Evolutionary conservation across 2,888 invertebrate genomes (phyloP), one percentile per base, ranked within the genome.

Genomic region (Sisyra nigra): DNA sequence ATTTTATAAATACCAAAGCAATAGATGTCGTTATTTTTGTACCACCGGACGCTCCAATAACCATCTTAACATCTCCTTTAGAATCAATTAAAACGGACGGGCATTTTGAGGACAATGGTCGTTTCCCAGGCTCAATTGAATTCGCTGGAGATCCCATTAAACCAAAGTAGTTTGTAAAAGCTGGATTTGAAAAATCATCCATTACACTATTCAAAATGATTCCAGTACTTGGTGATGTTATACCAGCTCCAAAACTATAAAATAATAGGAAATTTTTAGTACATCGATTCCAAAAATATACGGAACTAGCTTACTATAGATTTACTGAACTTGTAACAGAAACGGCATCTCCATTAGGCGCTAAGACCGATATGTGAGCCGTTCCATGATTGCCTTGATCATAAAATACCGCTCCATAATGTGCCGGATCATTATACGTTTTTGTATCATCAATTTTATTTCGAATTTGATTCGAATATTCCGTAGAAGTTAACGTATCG

Each of bases 181-280:
- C 74, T 0, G 84, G 82, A 0, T 81, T 75, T 0, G 89, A 85
- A 61, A 96, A 97, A 57, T 96, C 96, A 51, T 92, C 89, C 88
- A 97, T 93, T 48, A 87, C 86, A 58, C 91, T 85, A 61, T 96
- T 97, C 61, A 89, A 80, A n/a, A 96, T 67, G 15, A 97, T 83
- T 1, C 94, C 96, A 0, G 89, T 87, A 42, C 74, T 75, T 17
- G 64, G 63, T 0, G 91, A 89, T 3, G 81, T 71, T 48, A 81
- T 70, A 45, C 82, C 80, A 2, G 87, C 80, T 2, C 93, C 94
- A 58, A 84, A 87, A 56, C 91, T 92, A 59, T 9, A 64, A 60
- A 51, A 48, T 48, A 24, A 29, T 11, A 2, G 24, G 10, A 36
- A 4, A 3, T 8, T 15, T 7, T 36, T 14, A 36, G 17, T 14